Conservation (phyloP, 2,113 vertebrate species). For the Silurus asotus region DNA sequence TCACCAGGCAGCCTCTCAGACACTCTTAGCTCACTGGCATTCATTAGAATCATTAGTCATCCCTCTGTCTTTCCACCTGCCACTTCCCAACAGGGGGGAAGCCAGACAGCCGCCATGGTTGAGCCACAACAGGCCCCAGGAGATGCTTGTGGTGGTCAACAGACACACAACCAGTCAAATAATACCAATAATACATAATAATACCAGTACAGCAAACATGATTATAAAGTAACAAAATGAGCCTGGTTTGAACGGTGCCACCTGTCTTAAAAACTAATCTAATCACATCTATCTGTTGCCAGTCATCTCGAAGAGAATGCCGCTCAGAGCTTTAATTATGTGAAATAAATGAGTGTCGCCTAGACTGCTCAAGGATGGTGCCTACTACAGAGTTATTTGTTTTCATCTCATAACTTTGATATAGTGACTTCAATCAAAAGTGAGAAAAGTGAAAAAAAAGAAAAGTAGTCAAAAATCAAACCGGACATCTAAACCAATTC, state of each 20-base stretch:
- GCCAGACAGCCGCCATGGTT: conserved; percentile 15
- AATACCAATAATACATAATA: not conserved
- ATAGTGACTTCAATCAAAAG: not conserved
- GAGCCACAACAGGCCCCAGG: conserved; percentile 1
- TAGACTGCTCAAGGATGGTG: not conserved
- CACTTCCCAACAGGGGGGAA: conserved; percentile 19
- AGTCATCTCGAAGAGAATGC: conserved; percentile 1
- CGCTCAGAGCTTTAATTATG: conserved; percentile 1
- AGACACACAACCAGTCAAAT: conserved; percentile 1
- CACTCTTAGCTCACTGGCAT: conserved; percentile 22
- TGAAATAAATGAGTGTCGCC: not conserved
- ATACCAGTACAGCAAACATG: conserved; percentile 13
- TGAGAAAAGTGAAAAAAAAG: not conserved
- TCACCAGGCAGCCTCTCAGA: not conserved
- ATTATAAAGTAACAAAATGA: conserved; percentile 43
- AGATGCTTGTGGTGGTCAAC: conserved; percentile 13
- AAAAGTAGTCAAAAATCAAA: not conserved
- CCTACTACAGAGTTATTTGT: not conserved
- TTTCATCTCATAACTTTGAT: not conserved
- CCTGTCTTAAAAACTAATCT: conserved; percentile 35
- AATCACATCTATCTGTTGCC: conserved; percentile 7
- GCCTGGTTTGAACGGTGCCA: conserved; percentile 27
- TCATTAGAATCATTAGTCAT: conserved; percentile 41
- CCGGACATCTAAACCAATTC: not conserved
- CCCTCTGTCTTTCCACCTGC: conserved; percentile 2